These are phyloP conservation scores for Plodia interpunctella DNA, from an alignment of 1,140 invertebrate species.

Conservation along the genomic window DNA sequence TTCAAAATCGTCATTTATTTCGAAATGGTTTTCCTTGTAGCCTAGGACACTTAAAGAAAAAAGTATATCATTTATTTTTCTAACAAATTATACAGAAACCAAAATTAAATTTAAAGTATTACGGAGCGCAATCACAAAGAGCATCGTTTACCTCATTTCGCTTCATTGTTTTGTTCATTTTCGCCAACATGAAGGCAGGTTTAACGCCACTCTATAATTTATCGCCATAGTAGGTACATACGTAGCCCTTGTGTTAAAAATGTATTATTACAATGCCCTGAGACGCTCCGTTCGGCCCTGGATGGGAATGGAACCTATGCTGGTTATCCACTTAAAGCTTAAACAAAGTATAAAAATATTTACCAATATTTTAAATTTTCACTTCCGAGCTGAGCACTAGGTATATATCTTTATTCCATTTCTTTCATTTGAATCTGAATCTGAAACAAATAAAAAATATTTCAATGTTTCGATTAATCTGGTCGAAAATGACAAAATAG, in stretches of 20 bases:
- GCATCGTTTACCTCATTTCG: conserved; percentile 1
- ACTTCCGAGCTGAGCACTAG: too few species aligned
- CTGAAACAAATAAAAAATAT: too few species aligned
- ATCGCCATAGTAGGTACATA: conserved; percentile 1
- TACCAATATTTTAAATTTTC: too few species aligned
- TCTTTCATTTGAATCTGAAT: too few species aligned
- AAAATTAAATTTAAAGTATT: background rate
- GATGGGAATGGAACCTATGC: background rate
- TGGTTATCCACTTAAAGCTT: conserved; percentile 9
- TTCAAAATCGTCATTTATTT: too few species aligned
- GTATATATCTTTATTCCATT: too few species aligned
- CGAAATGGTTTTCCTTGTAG: too few species aligned
- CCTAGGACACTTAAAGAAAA: too few species aligned
- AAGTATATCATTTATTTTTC: too few species aligned
- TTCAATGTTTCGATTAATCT: too few species aligned
- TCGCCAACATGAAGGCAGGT: background rate
- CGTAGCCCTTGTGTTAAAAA: conserved; percentile 11
- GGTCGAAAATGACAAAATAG: too few species aligned
- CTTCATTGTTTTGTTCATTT: conserved; percentile 2
- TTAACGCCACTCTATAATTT: conserved; percentile 12
- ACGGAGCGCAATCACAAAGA: background rate
- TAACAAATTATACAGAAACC: background rate
- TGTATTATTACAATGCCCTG: conserved; percentile 10
- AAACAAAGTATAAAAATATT: background rate
- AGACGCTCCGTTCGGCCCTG: background rate